Evolutionary conservation across 2,797 vertebrate species (phyloP).

Genomic region (Periophthalmus magnuspinnatus): DNA sequence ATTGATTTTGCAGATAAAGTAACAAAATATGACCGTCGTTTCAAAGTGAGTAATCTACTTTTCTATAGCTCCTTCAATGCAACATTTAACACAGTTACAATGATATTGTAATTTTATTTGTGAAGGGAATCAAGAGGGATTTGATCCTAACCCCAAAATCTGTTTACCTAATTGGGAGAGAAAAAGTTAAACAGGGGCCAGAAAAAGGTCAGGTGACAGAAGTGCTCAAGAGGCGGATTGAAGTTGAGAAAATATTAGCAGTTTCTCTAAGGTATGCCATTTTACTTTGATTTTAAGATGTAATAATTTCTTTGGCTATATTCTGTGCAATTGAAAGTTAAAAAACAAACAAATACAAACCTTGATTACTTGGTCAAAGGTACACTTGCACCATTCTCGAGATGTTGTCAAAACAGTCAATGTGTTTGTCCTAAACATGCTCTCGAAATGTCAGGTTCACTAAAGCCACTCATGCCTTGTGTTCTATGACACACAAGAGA

Average conservation of each 20-base stretch:
- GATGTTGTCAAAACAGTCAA: constrained; percentile 35
- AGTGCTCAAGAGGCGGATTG: constrained; percentile 90
- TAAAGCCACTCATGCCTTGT: constrained; percentile 27
- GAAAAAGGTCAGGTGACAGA: constrained; percentile 94
- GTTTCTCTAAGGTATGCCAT: constrained; percentile 88
- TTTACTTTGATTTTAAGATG: not conserved
- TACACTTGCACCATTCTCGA: constrained; percentile 9
- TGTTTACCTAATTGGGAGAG: constrained; percentile 92
- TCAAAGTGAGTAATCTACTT: constrained; percentile 81
- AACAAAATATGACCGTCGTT: constrained; percentile 92
- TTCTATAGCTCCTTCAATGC: not conserved
- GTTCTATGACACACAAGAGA: constrained; percentile 55
- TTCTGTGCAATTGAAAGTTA: not conserved
- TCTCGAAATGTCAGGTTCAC: constrained; percentile 16
- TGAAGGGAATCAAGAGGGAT: constrained; percentile 91
- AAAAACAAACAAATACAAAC: not conserved
- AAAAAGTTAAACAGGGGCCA: constrained; percentile 94
- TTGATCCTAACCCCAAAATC: constrained; percentile 92
- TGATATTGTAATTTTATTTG: constrained; percentile 6
- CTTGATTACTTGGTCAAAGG: not conserved
- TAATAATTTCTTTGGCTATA: not conserved
- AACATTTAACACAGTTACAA: not conserved
- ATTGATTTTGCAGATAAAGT: constrained; percentile 95
- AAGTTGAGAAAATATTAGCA: constrained; percentile 88
- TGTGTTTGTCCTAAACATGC: constrained; percentile 3